Percentiles rank a stretch among this genome's conserved stretches.
phyloP scores from a whole-genome alignment of 2,797 vertebrate genomes.

The Scyliorhinus canicula region DNA sequence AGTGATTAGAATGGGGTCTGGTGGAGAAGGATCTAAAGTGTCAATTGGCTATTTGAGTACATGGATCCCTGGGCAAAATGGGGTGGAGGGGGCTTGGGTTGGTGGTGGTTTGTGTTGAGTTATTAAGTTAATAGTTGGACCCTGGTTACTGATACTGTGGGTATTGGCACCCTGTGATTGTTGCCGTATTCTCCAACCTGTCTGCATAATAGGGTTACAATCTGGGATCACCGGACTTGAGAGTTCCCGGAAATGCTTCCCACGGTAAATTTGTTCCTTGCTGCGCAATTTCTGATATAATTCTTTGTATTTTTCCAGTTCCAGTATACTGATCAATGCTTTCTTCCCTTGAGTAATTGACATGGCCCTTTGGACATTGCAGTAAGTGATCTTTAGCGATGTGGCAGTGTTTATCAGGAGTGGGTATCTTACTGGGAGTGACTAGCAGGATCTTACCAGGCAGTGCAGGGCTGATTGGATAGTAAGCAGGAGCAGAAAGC shows the following conservation, averaged over 20 bases:
- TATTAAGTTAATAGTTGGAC: not conserved
- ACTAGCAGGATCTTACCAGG: not conserved
- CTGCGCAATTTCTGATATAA: not conserved
- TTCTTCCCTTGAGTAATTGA: not conserved
- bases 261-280: not conserved
- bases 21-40: not conserved
- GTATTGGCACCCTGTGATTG: not conserved
- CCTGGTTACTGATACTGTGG: not conserved
- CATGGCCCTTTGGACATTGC: not conserved
- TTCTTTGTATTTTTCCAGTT: not conserved
- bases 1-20: not conserved
- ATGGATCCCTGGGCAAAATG: not conserved
- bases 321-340: not conserved
- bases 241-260: not conserved
- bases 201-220: not conserved
- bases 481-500: not conserved
- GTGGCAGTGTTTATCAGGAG: not conserved
- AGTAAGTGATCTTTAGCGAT: not conserved
- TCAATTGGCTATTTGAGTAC: not conserved
- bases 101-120: not conserved
- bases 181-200: not conserved
- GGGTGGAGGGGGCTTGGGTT: not conserved
- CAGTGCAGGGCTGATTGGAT: not conserved
- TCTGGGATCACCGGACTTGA: not conserved
- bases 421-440: too few relatives aligned